Conservation (phyloP, 2,113 vertebrate genomes). For the Canis aureus region DNA sequence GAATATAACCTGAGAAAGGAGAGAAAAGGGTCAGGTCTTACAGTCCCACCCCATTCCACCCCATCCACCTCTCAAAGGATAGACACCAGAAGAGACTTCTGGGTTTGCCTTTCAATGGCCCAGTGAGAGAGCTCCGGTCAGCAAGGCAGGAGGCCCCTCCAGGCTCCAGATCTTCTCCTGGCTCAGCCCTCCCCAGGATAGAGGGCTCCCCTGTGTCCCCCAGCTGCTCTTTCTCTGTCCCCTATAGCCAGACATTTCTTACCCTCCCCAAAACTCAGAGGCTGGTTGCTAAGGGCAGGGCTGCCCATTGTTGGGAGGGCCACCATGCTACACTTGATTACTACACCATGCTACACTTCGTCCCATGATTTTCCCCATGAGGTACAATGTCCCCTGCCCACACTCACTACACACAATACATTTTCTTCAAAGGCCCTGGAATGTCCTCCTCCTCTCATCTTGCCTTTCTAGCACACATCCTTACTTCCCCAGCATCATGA, state of each 20-base stretch:
- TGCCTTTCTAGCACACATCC: neutral
- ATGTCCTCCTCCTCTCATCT: neutral
- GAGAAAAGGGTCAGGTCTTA: neutral
- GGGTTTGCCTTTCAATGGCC: neutral
- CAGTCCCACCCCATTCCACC: accelerated
- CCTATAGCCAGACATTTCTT: neutral
- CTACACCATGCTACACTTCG: neutral
- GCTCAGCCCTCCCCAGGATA: neutral
- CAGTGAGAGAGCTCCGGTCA: neutral
- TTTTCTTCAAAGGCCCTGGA: neutral
- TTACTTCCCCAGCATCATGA: neutral
- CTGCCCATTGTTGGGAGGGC: accelerated
- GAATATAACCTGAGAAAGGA: slow-evolving; percentile 92
- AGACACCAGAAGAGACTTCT: neutral
- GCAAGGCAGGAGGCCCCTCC: neutral
- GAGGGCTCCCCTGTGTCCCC: neutral
- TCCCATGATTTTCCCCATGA: neutral
- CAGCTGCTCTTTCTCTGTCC: neutral
- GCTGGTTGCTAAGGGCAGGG: neutral
- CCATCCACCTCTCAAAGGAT: neutral
- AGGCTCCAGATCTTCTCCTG: neutral
- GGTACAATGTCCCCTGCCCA: too few relatives aligned
- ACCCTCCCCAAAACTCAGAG: neutral
- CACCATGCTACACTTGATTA: neutral
- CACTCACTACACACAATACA: neutral